Evolutionary conservation across 2,888 invertebrate species (phyloP), one percentile per base, ranked within the genome.

Genomic region (Agrotis puta): DNA sequence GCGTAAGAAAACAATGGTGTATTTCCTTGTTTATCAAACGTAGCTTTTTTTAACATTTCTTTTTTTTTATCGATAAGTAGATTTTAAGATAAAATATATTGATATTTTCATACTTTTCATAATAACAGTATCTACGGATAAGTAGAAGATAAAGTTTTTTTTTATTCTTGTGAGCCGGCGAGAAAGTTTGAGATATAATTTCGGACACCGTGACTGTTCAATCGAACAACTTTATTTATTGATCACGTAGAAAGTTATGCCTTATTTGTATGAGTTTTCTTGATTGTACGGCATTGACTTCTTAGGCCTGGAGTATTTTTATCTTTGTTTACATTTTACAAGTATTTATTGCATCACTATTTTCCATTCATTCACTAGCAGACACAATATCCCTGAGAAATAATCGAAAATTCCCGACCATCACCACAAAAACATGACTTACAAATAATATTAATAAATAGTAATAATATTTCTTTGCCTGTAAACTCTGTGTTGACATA

Each of bases 111-210:
- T n/a, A n/a, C n/a, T n/a, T n/a, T n/a, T 79, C 76, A 81, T 82
- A 79, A 84, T 84, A 83, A 85, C 73, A 83, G 85, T 81, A 79
- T 11, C 39, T 2, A 11, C 79, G 78, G 70, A 80, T 81, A 74
- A 84, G 64, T 59, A 24, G 47, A 70, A 74, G 80, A 81, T 87
- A 83, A 79, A 84, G 72, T 79, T 79, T 56, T 77, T 81, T 79
- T 86, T 85, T 87, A 85, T 77, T 73, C 79, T 73, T 74, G 69
- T 77, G 47, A 71, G 64, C 53, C 57, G 61, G 47, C 24, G 78
- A 66, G 79, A 85, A 85, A 85, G 84, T 85, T 83, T 69, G 69
- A 74, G 59, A 74, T 64, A 72, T 72, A 73, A 33, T 61, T 74
- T 53, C 57, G 68, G 70, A 56, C 56, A 77, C 66, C 43, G 67